phyloP scores from a whole-genome alignment of 2,113 vertebrate species.

The Dipodomys merriami region DNA sequence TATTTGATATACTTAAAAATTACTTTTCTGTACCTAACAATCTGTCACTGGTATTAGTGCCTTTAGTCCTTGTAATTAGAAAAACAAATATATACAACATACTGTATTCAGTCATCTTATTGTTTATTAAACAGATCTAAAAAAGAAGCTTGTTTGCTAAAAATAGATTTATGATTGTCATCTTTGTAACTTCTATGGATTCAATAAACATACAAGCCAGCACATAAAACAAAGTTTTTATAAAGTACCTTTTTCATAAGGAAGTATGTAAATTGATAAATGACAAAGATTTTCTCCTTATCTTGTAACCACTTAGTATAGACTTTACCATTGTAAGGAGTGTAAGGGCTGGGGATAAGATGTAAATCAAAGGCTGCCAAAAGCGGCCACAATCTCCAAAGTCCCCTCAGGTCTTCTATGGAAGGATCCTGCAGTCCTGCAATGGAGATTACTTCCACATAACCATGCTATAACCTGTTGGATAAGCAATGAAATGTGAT shows the following conservation, averaged over 20 bases:
- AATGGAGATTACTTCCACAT: not conserved
- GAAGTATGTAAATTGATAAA: not conserved
- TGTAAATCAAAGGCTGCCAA: not conserved
- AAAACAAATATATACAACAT: no score
- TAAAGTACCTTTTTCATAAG: not conserved
- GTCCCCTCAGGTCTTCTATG: not conserved
- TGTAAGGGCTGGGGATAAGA: not conserved
- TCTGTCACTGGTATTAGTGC: no score
- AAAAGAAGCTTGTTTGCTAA: no score
- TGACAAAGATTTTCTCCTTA: slow-evolving; percentile 1
- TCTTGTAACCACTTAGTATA: not conserved
- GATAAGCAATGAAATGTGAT: not conserved
- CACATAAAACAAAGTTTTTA: not conserved
- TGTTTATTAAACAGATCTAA: no score
- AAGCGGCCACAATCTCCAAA: not conserved
- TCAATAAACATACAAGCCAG: no score
- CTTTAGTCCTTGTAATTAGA: no score
- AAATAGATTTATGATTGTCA: no score
- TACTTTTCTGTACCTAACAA: no score
- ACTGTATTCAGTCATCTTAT: no score
- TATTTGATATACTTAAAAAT: not conserved
- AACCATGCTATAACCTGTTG: not conserved
- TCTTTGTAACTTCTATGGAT: no score
- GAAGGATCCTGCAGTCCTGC: not conserved
- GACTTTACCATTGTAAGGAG: not conserved